Percentiles rank a stretch among this genome's conserved stretches.
Conservation (phyloP, 2,888 invertebrate genomes). For the Palloptera scutellata region DNA sequence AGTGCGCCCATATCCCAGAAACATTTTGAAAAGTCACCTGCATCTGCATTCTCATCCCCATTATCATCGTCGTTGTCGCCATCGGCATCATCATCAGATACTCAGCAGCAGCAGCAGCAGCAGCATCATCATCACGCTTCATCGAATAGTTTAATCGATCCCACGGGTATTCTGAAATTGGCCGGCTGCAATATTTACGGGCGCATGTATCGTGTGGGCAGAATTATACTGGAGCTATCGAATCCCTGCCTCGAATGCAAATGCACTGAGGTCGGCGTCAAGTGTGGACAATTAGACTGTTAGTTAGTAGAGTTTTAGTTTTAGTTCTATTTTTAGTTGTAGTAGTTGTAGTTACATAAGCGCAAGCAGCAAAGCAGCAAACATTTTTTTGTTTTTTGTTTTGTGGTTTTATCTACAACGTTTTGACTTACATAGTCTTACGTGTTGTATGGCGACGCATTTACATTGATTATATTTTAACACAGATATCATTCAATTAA, state of each 20-base stretch:
- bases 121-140: slow-evolving; percentile 18
- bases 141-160: slow-evolving; percentile 51
- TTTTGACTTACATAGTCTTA: too few relatives aligned
- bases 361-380: not conserved
- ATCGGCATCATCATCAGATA: slow-evolving; percentile 13
- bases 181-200: slow-evolving; percentile 92
- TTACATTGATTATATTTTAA: too few relatives aligned
- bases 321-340: slow-evolving; percentile 12
- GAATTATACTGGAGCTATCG: slow-evolving; percentile 83
- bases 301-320: slow-evolving; percentile 43
- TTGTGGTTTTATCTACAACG: not conserved
- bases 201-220: slow-evolving; percentile 83
- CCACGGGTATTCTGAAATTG: slow-evolving; percentile 73
- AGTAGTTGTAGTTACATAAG: slow-evolving; percentile 7
- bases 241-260: slow-evolving; percentile 84
- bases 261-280: slow-evolving; percentile 86
- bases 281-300: slow-evolving; percentile 76
- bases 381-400: not conserved
- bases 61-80: not conserved
- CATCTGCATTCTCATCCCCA: slow-evolving; percentile 26
- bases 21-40: not conserved
- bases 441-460: too few relatives aligned
- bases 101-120: slow-evolving; percentile 16
- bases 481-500: too few relatives aligned
- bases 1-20: slow-evolving; percentile 22